phyloP scores from a whole-genome alignment of 2,888 invertebrate species.

The Catonia carolina region DNA sequence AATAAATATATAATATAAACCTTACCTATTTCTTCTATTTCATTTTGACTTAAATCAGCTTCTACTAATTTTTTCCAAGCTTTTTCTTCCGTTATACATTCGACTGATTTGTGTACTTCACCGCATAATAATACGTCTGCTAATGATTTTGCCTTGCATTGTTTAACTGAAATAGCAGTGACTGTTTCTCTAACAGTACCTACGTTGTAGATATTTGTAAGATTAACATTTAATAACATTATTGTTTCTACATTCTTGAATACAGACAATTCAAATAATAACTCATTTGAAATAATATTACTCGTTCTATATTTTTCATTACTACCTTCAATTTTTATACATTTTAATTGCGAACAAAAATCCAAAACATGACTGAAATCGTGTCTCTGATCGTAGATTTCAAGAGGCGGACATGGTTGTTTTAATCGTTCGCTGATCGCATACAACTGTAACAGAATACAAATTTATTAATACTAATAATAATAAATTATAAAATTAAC shows the following conservation, averaged over 20 bases:
- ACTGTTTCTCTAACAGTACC: slow-evolving; percentile 57
- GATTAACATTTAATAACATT: slow-evolving; percentile 59
- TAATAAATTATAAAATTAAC: background rate
- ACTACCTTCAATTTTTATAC: slow-evolving; percentile 60
- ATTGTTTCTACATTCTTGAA: slow-evolving; percentile 72
- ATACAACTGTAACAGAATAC: slow-evolving; percentile 58
- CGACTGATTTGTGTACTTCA: slow-evolving; percentile 60
- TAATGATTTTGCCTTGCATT: slow-evolving; percentile 59
- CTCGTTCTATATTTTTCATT: slow-evolving; percentile 66
- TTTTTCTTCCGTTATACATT: slow-evolving; percentile 35
- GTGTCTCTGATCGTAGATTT: slow-evolving; percentile 68
- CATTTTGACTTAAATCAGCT: slow-evolving; percentile 70
- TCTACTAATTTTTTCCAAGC: slow-evolving; percentile 49
- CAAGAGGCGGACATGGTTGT: slow-evolving; percentile 74
- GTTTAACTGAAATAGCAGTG: slow-evolving; percentile 55
- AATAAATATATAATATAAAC: too few relatives aligned
- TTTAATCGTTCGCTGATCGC: slow-evolving; percentile 85
- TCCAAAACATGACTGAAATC: slow-evolving; percentile 90
- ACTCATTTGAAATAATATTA: slow-evolving; percentile 72
- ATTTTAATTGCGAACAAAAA: slow-evolving; percentile 69
- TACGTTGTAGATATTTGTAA: slow-evolving; percentile 60
- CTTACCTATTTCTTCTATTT: slow-evolving; percentile 68
- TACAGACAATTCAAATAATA: slow-evolving; percentile 71
- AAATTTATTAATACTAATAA: background rate
- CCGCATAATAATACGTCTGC: slow-evolving; percentile 80